These are phyloP conservation scores for Ciconia boyciana DNA, from an alignment of 2,113 vertebrate species.

Conservation along the genomic window DNA sequence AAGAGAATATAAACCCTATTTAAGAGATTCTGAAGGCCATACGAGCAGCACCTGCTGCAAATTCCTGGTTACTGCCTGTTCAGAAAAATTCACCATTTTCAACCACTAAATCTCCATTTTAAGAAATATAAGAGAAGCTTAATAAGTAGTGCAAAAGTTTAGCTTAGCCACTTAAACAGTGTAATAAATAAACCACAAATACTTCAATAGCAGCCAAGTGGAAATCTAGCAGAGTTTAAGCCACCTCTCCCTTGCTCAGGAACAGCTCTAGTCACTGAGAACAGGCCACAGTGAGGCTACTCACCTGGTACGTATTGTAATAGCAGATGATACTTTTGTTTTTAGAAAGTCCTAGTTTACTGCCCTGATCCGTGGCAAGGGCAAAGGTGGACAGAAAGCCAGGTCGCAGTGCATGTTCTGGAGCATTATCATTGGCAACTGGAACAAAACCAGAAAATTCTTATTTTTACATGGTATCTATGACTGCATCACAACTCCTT, in stretches of 20 bases:
- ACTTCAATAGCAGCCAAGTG: neutral
- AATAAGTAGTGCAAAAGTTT: neutral
- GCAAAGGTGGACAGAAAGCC: conserved; percentile 96
- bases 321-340: conserved; percentile 99
- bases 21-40: neutral
- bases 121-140: neutral
- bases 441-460: conserved; percentile 7
- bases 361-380: conserved; percentile 96
- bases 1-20: neutral
- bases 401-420: conserved; percentile 91
- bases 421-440: conserved; percentile 97
- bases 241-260: neutral
- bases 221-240: neutral
- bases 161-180: neutral
- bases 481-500: neutral
- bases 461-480: neutral
- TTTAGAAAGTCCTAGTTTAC: conserved; percentile 96
- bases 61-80: neutral
- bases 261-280: neutral
- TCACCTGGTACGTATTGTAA: conserved; percentile 95
- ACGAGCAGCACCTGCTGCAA: neutral
- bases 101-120: neutral
- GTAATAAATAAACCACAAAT: neutral
- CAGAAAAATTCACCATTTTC: neutral
- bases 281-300: neutral